Conservation (phyloP, 1,140 invertebrate species). For the Lutraria rhynchaena region DNA sequence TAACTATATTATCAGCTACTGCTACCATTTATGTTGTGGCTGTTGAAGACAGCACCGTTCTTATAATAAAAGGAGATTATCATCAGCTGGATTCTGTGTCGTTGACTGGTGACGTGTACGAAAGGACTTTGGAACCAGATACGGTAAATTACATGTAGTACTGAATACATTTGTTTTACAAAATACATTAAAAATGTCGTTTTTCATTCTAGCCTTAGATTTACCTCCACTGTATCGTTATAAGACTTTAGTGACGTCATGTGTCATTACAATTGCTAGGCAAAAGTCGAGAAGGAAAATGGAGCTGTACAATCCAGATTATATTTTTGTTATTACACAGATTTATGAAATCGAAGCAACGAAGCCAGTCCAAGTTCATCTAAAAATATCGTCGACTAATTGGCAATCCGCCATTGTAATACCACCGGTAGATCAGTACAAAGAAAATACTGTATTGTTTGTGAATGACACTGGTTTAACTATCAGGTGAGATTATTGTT, state of each 20-base stretch:
- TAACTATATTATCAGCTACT: not conserved
- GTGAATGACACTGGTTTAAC: too few species aligned
- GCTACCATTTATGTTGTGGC: slow-evolving; percentile 2
- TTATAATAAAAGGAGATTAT: slow-evolving; percentile 21
- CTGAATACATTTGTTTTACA: too few species aligned
- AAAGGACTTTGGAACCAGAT: not conserved
- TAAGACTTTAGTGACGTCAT: too few species aligned
- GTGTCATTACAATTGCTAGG: too few species aligned
- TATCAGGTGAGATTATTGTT: too few species aligned
- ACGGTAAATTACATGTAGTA: not conserved
- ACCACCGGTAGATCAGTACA: slow-evolving; percentile 24
- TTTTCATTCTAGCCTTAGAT: too few species aligned
- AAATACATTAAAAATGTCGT: too few species aligned
- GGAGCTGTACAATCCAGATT: too few species aligned
- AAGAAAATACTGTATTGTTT: too few species aligned
- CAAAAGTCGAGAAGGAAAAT: too few species aligned
- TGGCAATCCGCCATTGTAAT: not conserved
- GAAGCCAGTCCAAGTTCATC: slow-evolving; percentile 17
- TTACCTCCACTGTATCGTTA: too few species aligned
- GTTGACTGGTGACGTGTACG: not conserved
- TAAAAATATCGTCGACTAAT: not conserved
- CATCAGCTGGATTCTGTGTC: not conserved
- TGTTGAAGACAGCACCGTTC: slow-evolving; percentile 12
- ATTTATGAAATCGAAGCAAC: slow-evolving; percentile 1
- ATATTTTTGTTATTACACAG: not conserved